Base-by-base conservation (phyloP, 2,888 invertebrate genomes). In the Drosophila phalerata region DNA sequence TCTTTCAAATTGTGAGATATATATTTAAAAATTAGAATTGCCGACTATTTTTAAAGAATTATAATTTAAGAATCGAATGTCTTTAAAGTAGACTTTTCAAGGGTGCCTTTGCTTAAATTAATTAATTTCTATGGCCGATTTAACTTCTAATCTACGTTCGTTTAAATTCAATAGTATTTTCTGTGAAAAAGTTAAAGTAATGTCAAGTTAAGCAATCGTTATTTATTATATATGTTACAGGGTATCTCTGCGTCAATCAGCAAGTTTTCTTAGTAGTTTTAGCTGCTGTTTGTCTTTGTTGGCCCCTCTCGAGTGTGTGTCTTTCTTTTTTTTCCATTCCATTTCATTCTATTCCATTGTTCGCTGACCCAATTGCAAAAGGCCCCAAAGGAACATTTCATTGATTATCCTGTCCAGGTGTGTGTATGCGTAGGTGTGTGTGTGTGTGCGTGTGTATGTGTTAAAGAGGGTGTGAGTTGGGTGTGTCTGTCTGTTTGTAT, bases 381-480 rank as follows among this genome's bases (percentile, higher is more conserved):
- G 45, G 25, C n/a, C 28, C 53, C 49, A 38, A 40, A 42, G 43
- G 47, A 51, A 42, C 69, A 52, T 65, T 69, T 17, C 69, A 76
- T 76, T 73, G 69, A 78, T 76, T 78, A 69, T 62, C 52, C 74
- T 52, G 60, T 17, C 5, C 74, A 73, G 74, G 73, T 73, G 61
- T 65, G 52, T 30, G 30, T 42, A 52, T 11, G 1, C 22, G 49
- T 62, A 32, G 28, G 30, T 34, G 55, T 37, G 15, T 30, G 32
- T 3, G 28, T 56, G 3, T 34, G 43, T 56, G 25, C 52, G 25
- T 43, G 15, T 19, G 25, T 8, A 25, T 37, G 34, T 51, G 17
- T 40, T 17, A 10, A 15, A 15, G 28, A 32, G 13, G 15, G 37
- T 57, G 38, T 61, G 30, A 19, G 42, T 28, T 4, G 42, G 19